Evolutionary conservation across 2,797 vertebrate species (phyloP).

Genomic region (Phyllotis vaccarum): DNA sequence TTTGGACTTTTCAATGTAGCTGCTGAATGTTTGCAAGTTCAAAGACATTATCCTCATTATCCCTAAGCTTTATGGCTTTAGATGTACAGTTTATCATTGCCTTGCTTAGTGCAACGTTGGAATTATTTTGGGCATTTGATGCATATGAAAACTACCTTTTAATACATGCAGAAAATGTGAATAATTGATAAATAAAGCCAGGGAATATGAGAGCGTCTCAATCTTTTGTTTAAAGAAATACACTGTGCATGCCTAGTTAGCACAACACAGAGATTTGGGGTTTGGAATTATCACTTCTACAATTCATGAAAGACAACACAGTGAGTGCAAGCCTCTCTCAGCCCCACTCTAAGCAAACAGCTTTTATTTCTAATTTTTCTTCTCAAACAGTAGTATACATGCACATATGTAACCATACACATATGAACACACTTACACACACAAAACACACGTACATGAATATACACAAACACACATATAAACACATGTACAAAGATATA

Average conservation of each 20-base stretch:
- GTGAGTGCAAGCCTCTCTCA: not conserved
- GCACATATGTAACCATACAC: not conserved
- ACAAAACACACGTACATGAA: not conserved
- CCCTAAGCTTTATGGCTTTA: not conserved
- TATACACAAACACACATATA: too few species aligned
- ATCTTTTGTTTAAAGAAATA: not conserved
- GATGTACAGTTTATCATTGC: not conserved
- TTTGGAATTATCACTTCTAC: not conserved
- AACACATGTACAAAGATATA: too few species aligned
- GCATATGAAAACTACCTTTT: not conserved
- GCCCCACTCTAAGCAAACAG: not conserved
- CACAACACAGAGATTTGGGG: not conserved
- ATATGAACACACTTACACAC: not conserved
- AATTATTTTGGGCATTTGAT: not conserved
- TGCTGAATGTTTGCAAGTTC: not conserved
- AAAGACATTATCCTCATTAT: not conserved
- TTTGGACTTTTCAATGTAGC: not conserved
- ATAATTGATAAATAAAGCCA: not conserved
- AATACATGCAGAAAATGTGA: not conserved
- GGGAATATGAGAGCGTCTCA: not conserved
- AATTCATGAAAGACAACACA: not conserved
- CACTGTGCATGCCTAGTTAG: not conserved
- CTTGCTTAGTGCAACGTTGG: rapidly evolving
- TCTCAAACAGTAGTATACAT: not conserved
- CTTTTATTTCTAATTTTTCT: not conserved